phyloP scores from a whole-genome alignment of 37 sponge, comb jelly and placozoan genomes.

The Aplysina aerophoba region DNA sequence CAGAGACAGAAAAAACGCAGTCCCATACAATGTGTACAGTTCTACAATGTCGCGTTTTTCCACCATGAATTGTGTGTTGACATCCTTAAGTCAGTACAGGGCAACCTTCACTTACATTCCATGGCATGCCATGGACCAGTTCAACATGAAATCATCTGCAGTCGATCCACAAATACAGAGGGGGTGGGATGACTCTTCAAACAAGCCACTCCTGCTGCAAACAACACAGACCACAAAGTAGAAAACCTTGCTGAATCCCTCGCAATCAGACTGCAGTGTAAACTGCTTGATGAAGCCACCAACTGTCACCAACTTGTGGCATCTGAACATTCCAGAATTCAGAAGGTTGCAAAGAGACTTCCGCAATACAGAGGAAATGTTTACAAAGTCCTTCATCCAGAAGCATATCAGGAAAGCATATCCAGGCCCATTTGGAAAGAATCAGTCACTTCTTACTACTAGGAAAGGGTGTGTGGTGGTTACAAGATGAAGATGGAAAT shows the following conservation, averaged over 20 bases:
- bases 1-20: not conserved
- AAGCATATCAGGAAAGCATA: not conserved
- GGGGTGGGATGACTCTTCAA: not conserved
- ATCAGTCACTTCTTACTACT: not conserved
- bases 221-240: constrained; percentile 6
- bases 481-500: not conserved
- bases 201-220: constrained; percentile 5
- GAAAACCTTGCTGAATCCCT: constrained; percentile 5
- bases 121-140: constrained; percentile 12
- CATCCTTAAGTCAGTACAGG: not conserved
- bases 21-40: constrained; percentile 6
- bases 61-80: constrained; percentile 2
- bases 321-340: constrained; percentile 10
- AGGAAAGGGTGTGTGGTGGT: constrained; percentile 16
- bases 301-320: not conserved
- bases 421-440: constrained; percentile 22
- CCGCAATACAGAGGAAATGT: constrained; percentile 15
- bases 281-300: not conserved
- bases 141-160: constrained; percentile 14
- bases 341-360: constrained; percentile 16
- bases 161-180: constrained; percentile 1
- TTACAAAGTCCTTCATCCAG: constrained; percentile 1
- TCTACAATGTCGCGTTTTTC: not conserved
- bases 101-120: constrained; percentile 24
- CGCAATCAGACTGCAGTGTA: not conserved